Evolutionary conservation across 2,113 vertebrate species (phyloP).

Genomic region (Oenanthe oenanthe): DNA sequence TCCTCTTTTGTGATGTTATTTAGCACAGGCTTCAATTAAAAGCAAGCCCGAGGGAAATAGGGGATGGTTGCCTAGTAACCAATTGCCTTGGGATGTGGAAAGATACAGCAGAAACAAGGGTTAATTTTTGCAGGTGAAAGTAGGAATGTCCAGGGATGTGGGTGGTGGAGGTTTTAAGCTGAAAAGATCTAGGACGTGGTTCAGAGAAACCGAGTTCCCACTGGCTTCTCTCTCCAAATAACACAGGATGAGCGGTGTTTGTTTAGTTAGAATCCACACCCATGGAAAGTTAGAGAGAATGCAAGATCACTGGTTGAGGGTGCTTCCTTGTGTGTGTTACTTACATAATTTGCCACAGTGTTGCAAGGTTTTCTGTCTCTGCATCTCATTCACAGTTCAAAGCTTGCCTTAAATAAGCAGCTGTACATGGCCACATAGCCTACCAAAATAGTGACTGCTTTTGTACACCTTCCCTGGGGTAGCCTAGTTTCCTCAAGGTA

Average conservation of each 20-base stretch:
- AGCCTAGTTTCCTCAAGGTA: background rate
- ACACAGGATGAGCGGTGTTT: background rate
- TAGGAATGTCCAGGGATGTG: background rate
- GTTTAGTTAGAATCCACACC: background rate
- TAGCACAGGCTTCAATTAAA: slow-evolving; percentile 45
- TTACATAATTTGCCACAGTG: slow-evolving; percentile 34
- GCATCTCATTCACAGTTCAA: slow-evolving; percentile 45
- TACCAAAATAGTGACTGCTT: background rate
- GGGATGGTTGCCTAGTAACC: slow-evolving; percentile 40
- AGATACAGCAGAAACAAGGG: background rate
- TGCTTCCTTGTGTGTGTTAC: slow-evolving; percentile 12
- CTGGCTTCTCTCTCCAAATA: slow-evolving; percentile 1
- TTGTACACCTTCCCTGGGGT: background rate
- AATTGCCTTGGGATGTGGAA: slow-evolving; percentile 21
- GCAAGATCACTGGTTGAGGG: background rate
- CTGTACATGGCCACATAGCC: background rate
- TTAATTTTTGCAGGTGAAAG: slow-evolving; percentile 51
- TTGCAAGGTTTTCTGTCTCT: slow-evolving; percentile 36
- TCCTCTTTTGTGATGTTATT: background rate
- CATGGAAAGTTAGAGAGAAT: background rate
- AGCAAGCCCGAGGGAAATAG: background rate
- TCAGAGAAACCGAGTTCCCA: background rate
- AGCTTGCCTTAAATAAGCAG: slow-evolving; percentile 33
- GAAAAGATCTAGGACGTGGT: background rate
- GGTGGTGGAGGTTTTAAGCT: background rate